Evolutionary conservation across 2,113 vertebrate genomes (phyloP), one percentile per base, ranked within the genome.

Genomic region (Antigone vipio): DNA sequence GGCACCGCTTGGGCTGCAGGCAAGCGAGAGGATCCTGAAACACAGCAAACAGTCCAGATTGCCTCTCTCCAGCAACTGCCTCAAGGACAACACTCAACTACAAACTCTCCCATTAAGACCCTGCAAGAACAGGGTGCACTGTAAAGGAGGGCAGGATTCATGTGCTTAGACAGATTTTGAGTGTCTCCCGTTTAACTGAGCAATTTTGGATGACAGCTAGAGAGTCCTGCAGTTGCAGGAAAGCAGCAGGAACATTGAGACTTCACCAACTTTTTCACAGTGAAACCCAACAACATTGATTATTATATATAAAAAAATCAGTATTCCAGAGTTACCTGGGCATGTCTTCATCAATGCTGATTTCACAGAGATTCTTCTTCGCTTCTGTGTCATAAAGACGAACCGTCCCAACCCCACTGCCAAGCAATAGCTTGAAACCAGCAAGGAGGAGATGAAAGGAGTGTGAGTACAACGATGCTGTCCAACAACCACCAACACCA

Each of bases 321-420:
- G 34, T 50, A 79, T 73, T 83, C 19, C 38, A 88, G 49, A 72
- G 69, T 96, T 97, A 99, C 99, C 99, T 98, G 81, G 99, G 99
- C 97, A 99, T 99, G 15, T 98, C 98, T 3, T 99, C 99, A 11
- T 99, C 98, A 64, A 99, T 99, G 92, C 94, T 98, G 97, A 99
- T 99, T 97, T 99, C 99, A 63, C 99, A 99, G 47, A 99, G 98
- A 85, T 99, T 99, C 98, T 99, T 99, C 98, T 99, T 99, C 3
- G 99, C 99, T 47, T 99, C 99, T 0, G 99, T 99, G 91, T 99
- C 99, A 15, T 99, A 99, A 11, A 99, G 98, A 38, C 99, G 98
- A 58, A 99, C 99, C 0, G 99, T 99, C 15, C 99, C 99, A 0
- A 99, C 98, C 2, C 99, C 99, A 19, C 99, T 99, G 90, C 99